Evolutionary conservation across 2,113 vertebrate genomes (phyloP).

Genomic region (Lycaon pictus): DNA sequence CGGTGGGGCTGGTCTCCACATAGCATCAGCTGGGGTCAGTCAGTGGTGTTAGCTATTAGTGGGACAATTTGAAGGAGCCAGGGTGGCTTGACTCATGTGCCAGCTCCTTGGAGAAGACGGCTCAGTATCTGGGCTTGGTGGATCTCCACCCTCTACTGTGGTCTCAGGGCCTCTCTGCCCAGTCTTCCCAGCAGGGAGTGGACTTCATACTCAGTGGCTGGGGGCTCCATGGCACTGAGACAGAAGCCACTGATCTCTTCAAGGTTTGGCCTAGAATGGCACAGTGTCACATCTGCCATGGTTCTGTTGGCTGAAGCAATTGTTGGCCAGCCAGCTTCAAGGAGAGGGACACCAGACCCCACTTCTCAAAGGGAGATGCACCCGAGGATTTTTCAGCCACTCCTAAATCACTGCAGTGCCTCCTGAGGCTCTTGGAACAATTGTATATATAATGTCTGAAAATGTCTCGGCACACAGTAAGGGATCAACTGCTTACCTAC

Average conservation of each 20-base stretch:
- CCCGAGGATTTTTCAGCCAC: not conserved
- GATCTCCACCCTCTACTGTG: not conserved
- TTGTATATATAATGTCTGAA: not conserved
- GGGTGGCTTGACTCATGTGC: not conserved
- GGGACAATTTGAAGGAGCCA: not conserved
- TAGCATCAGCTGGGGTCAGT: not conserved
- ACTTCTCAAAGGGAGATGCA: not conserved
- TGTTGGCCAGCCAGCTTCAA: not conserved
- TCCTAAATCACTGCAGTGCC: not conserved
- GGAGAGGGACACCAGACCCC: not conserved
- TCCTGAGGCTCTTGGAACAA: not conserved
- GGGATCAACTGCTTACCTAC: not conserved
- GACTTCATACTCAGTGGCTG: not conserved
- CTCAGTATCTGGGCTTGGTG: not conserved
- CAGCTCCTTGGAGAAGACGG: rapidly evolving
- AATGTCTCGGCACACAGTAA: not conserved
- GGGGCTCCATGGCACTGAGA: not conserved
- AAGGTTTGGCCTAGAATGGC: not conserved
- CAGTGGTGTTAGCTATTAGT: not conserved
- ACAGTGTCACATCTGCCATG: not conserved
- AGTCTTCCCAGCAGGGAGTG: not conserved
- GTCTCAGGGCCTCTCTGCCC: not conserved
- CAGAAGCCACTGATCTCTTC: not conserved
- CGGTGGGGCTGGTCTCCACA: not conserved
- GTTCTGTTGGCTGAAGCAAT: not conserved